Evolutionary conservation across 2,888 invertebrate species (phyloP).

Genomic region (Cepaea hortensis): DNA sequence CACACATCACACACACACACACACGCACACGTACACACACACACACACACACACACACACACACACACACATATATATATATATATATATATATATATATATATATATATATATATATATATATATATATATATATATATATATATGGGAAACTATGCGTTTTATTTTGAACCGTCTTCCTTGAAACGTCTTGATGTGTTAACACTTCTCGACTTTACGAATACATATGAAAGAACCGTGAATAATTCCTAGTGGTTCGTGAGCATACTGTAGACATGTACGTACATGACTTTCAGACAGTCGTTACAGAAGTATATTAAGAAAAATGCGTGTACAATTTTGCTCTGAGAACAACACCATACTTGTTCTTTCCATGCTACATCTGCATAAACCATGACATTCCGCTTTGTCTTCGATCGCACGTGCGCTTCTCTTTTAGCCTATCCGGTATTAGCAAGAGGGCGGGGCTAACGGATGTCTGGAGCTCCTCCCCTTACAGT

Average conservation of each 20-base stretch:
- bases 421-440: conserved; percentile 11
- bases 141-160: no score
- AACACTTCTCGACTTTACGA: not conserved
- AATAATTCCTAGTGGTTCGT: not conserved
- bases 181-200: no score
- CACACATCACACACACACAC: no score
- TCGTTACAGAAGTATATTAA: conserved; percentile 18
- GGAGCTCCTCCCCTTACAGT: conserved; percentile 21
- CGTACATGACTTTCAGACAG: not conserved
- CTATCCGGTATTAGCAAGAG: conserved; percentile 9
- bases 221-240: not conserved
- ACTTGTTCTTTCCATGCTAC: conserved; percentile 21
- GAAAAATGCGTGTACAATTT: conserved; percentile 15
- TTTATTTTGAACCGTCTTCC: no score
- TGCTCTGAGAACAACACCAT: conserved; percentile 1
- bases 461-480: conserved; percentile 1
- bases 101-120: not conserved
- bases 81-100: not conserved
- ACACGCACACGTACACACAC: no score
- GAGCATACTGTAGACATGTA: not conserved
- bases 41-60: no score
- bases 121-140: no score
- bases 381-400: conserved; percentile 4
- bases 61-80: not conserved
- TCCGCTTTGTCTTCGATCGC: conserved; percentile 27